A percentile compares a stretch with the other conserved stretches of the same genome.
Evolutionary conservation across 2,797 vertebrate genomes (phyloP).

Genomic region (Silurus lanzhouensis): DNA sequence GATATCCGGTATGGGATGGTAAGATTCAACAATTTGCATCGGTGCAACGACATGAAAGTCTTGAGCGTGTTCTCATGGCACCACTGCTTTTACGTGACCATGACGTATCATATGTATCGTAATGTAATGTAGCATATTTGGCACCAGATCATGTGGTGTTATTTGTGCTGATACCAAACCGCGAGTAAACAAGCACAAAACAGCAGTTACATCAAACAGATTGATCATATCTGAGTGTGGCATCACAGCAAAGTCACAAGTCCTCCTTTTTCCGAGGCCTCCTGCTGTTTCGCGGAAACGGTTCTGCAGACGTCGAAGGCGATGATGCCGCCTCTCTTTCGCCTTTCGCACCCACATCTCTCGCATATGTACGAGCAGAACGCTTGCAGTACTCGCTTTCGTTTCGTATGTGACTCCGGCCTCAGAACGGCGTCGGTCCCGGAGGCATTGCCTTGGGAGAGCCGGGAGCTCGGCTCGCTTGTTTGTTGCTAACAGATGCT

Average conservation of each 20-base stretch:
- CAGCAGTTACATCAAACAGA: not conserved
- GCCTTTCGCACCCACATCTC: not conserved
- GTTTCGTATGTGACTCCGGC: slow-evolving; percentile 4
- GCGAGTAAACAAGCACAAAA: not conserved
- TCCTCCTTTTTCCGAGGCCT: slow-evolving; percentile 5
- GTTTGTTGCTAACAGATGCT: not conserved
- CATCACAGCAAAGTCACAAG: slow-evolving; percentile 9
- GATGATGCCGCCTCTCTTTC: slow-evolving; percentile 14
- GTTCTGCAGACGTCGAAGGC: not conserved
- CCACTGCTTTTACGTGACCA: too few relatives aligned
- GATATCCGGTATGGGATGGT: too few relatives aligned
- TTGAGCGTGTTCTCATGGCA: too few relatives aligned
- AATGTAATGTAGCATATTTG: not conserved
- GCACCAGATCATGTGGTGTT: not conserved
- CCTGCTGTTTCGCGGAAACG: slow-evolving; percentile 30
- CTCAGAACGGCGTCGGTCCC: not conserved
- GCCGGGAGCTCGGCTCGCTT: not conserved
- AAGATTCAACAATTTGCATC: too few relatives aligned
- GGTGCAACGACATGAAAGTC: too few relatives aligned
- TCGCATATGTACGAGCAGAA: slow-evolving; percentile 41
- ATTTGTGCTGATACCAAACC: not conserved
- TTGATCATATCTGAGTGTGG: not conserved
- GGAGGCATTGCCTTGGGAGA: slow-evolving; percentile 15
- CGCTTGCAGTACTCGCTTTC: slow-evolving; percentile 2
- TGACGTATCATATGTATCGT: too few relatives aligned